Evolutionary conservation across 2,888 invertebrate genomes (phyloP).

Genomic region (Scelioninae gen. 2): DNA sequence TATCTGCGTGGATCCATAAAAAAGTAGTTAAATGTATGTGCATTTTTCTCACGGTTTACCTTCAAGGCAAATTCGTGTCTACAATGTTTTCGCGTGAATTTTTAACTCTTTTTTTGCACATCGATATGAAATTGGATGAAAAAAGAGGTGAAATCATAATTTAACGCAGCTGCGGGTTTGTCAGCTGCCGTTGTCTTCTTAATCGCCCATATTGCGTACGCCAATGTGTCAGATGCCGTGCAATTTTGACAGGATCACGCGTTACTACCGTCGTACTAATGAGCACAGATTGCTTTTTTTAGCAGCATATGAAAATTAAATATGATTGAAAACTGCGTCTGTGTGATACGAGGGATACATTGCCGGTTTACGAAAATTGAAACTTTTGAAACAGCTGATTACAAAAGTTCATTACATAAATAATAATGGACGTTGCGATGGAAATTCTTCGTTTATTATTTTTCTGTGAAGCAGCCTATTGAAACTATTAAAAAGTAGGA

Average conservation of each 20-base stretch:
- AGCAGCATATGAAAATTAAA: constrained; percentile 2
- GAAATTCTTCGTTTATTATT: too few species aligned
- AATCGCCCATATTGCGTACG: constrained; percentile 38
- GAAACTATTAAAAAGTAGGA: too few species aligned
- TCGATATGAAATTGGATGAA: constrained; percentile 29
- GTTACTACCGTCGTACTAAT: constrained; percentile 18
- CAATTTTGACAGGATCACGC: constrained; percentile 44
- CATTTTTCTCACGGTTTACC: too few species aligned
- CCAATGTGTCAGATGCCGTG: constrained; percentile 47
- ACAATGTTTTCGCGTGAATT: constrained; percentile 21
- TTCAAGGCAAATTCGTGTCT: too few species aligned
- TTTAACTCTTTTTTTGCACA: constrained; percentile 21
- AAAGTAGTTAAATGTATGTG: too few species aligned
- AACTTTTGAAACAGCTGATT: too few species aligned
- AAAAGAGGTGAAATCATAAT: constrained; percentile 43
- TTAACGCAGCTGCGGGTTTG: constrained; percentile 47
- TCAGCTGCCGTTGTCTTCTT: constrained; percentile 48
- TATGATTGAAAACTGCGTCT: constrained; percentile 2
- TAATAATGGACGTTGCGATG: too few species aligned
- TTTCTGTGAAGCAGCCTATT: too few species aligned
- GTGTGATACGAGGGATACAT: too few species aligned
- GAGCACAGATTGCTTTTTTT: constrained; percentile 32
- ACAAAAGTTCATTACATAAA: too few species aligned
- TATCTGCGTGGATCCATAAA: too few species aligned
- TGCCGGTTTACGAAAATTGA: too few species aligned